A percentile compares a stretch with the other conserved stretches of the same genome.
Conservation (phyloP, 2,888 invertebrate species). For the Dione vanillae region DNA sequence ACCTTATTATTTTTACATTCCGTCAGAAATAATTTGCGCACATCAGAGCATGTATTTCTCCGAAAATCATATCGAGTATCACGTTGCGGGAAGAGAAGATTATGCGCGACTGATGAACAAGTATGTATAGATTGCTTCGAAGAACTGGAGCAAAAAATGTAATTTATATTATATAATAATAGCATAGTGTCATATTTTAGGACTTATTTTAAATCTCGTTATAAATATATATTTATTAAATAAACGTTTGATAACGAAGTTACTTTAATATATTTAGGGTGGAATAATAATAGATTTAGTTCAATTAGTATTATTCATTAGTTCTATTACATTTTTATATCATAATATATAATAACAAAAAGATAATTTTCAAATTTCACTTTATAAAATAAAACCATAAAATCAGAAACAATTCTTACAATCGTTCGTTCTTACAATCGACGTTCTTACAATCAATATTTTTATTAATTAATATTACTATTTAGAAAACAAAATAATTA, state of each 20-base stretch:
- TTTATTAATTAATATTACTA: too few relatives aligned
- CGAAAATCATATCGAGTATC: constrained; percentile 49
- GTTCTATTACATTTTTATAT: too few relatives aligned
- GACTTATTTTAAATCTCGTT: background rate
- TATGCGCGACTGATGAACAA: constrained; percentile 39
- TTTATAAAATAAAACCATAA: too few relatives aligned
- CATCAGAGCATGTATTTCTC: constrained; percentile 47
- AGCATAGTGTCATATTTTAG: background rate
- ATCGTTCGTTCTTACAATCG: too few relatives aligned
- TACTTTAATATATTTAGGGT: background rate
- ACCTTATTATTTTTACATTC: constrained; percentile 48
- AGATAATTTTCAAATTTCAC: too few relatives aligned
- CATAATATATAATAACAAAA: too few relatives aligned
- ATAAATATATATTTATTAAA: background rate
- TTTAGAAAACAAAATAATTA: too few relatives aligned
- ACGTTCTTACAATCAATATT: too few relatives aligned
- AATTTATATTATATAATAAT: constrained; percentile 4
- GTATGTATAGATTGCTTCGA: constrained; percentile 32
- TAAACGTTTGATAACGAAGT: background rate
- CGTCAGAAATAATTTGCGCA: constrained; percentile 49
- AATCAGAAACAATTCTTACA: too few relatives aligned
- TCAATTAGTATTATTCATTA: too few relatives aligned
- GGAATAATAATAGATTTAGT: too few relatives aligned
- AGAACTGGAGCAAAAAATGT: constrained; percentile 28
- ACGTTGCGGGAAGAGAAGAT: constrained; percentile 45